Conservation (phyloP, 2,888 invertebrate species). For the Unio pictorum region DNA sequence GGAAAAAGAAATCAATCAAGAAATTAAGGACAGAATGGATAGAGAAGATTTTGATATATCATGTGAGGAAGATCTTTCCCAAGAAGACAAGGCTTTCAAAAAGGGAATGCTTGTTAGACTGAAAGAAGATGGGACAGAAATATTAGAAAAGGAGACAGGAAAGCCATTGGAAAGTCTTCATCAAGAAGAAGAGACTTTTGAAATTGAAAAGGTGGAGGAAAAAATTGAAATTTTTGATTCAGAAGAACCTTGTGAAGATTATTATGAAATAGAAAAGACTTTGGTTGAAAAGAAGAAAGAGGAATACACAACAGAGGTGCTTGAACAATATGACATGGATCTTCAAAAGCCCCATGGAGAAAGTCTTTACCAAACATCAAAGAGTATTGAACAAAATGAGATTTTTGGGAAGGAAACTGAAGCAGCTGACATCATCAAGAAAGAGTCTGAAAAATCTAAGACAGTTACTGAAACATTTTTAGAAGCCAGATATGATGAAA, state of each 20-base stretch:
- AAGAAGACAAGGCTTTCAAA: slow-evolving; percentile 12
- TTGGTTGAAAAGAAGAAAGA: slow-evolving; percentile 1
- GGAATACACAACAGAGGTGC: slow-evolving; percentile 1
- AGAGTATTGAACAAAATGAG: neutral
- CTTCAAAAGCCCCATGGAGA: slow-evolving; percentile 2
- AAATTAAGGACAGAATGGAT: neutral
- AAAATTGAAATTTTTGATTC: neutral
- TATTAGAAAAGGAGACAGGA: slow-evolving; percentile 1
- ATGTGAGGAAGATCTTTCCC: slow-evolving; percentile 3
- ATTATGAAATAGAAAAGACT: slow-evolving; percentile 3
- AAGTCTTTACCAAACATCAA: neutral
- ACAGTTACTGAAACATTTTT: slow-evolving; percentile 2
- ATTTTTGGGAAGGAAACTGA: too few species aligned
- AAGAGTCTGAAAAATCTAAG: slow-evolving; percentile 2
- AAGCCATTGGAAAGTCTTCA: neutral
- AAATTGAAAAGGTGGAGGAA: slow-evolving; percentile 2
- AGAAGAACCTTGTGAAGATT: neutral
- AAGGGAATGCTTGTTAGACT: slow-evolving; percentile 10
- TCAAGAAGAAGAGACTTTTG: neutral
- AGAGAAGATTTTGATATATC: slow-evolving; percentile 2
- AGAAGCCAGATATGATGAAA: neutral
- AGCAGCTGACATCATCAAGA: neutral
- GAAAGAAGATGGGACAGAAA: slow-evolving; percentile 13
- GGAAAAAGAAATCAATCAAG: slow-evolving; percentile 1
- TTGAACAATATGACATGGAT: neutral